phyloP scores from a whole-genome alignment of 2,797 vertebrate species.

The Botia almorhae region DNA sequence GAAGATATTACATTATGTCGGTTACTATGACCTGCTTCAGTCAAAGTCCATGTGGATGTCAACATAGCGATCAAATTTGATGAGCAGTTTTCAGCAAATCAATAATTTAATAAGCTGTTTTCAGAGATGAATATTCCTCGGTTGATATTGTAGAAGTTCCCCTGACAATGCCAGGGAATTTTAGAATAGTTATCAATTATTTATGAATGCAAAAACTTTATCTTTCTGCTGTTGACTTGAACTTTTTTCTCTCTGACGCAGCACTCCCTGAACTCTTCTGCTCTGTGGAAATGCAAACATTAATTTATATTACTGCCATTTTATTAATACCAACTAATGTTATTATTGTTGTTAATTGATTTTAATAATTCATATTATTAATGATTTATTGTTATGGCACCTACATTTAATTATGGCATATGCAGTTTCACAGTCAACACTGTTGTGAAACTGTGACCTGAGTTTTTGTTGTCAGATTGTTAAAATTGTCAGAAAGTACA shows the following conservation, averaged over 20 bases:
- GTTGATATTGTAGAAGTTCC: slow-evolving; percentile 18
- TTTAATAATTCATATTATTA: background rate
- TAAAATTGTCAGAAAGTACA: background rate
- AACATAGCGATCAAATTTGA: slow-evolving; percentile 4
- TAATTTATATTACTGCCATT: background rate
- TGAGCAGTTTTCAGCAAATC: slow-evolving; percentile 24
- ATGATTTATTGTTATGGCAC: background rate
- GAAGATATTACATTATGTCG: background rate
- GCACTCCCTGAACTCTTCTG: background rate
- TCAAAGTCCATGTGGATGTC: slow-evolving; percentile 7
- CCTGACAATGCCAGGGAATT: slow-evolving; percentile 1
- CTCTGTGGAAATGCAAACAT: background rate
- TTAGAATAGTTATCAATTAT: slow-evolving; percentile 21
- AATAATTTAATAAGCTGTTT: slow-evolving; percentile 18
- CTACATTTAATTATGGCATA: background rate
- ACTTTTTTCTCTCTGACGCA: background rate
- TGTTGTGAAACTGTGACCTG: background rate
- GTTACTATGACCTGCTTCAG: background rate
- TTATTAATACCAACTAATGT: background rate
- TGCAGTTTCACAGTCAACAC: background rate
- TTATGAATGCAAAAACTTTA: background rate
- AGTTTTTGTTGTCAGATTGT: background rate
- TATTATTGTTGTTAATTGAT: background rate
- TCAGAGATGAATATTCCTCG: background rate
- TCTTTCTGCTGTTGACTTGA: background rate